Base-by-base conservation (phyloP, 2,113 vertebrate species). In the Pluvialis apricaria region DNA sequence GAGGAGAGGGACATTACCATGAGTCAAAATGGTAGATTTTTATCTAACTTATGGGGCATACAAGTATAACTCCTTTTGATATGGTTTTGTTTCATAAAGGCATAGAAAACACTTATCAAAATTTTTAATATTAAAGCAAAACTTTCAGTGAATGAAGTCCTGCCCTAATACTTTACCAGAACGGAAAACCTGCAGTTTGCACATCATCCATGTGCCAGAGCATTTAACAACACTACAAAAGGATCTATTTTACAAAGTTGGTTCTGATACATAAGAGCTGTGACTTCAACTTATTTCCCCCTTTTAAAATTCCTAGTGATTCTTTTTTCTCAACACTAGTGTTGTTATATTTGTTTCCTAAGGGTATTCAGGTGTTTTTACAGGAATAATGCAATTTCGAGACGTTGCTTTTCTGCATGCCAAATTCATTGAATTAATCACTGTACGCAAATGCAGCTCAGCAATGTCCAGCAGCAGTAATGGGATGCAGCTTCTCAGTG, bases 281-380 rank as follows among this genome's bases (percentile, higher is more conserved):
- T 88, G 55, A 61, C 72, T 90, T 92, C 31, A 69, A 76, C 45
- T 94, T 70, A 72, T 88, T 73, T 72, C 34, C 31, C 38, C 65
- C 47, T 89, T 89, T 94, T 84, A 76, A 95, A 96, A 94, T 91
- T 94, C 81, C 70, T 82, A 40, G 52, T 15, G 11, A 91, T 93
- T 60, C 24, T 42, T 95, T 90, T 66, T 75, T 82, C 18, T 79
- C 77, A 75, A 38, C 86, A 72, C 13, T 66, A 15, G 15, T 84
- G 45, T 80, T 85, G 34, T 90, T 93, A n/a, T 87, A 81, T 86
- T 96, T 76, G 57, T 95, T 89, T 97, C 89, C 86, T 92, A 65
- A 91, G 91, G 82, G 70, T 70, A 88, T 83, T 76, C 68, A 91
- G 83, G 78, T 95, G 60, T 91, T 90, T 96, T 96, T 1, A 1